Evolutionary conservation across 2,113 vertebrate genomes (phyloP), one percentile per base, ranked within the genome.

Genomic region (Scatophagus argus): DNA sequence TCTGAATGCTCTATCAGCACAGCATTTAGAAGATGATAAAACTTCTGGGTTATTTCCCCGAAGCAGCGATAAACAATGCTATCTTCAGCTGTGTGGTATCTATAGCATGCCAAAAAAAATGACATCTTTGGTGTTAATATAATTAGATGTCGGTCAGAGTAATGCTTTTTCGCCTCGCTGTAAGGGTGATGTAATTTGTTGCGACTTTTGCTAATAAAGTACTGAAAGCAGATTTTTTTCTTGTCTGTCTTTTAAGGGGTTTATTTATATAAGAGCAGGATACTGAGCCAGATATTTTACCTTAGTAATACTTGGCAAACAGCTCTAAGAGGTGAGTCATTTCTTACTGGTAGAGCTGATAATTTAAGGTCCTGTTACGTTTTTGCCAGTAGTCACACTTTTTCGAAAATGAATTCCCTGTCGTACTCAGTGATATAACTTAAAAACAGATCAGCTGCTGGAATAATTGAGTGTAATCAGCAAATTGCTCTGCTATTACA

Each of bases 71-170:
- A 86, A 84, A 82, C 56, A 75, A 78, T 34, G 39, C 75, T 71
- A 60, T 75, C 46, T 84, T 60, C 52, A 65, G 68, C 71, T 39
- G 16, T 39, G 59, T 12, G 4, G 43, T 55, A 36, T 85, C 81
- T 70, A 21, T 68, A 66, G 51, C 32, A 29, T 86, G 84, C 79
- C 88, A 90, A 78, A 75, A 78, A 75, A 86, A 64, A 65, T 56
- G 62, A 84, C 88, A 87, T 86, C 66, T 86, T 74, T 76, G 77
- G 73, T 83, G 79, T 87, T 93, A 92, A 93, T 84, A 87, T 92
- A 93, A 94, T 93, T 92, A 89, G 89, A 83, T 93, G 88, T 89
- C 88, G 87, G 25, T 61, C 12, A 82, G 84, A 90, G 78, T 88
- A 89, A 87, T 91, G 82, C 44, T 59, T 80, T 32, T 68, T 73